Evolutionary conservation across 2,888 invertebrate species (phyloP), one percentile per base, ranked within the genome.

Genomic region (Pharmacophagus antenor): DNA sequence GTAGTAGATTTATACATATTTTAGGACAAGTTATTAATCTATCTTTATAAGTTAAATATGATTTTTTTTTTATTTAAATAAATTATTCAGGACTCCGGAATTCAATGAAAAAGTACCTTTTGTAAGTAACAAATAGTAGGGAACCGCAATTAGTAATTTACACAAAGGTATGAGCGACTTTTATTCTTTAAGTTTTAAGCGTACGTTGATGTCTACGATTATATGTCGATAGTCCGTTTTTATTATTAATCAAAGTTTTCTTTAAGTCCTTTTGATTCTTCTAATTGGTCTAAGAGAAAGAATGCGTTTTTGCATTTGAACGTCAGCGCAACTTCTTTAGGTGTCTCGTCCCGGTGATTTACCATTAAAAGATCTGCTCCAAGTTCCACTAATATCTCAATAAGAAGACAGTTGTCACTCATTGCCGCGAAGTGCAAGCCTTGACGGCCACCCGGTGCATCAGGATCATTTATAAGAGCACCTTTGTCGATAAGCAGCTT

Each of bases 391-490:
- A 92, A 76, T 42, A 83, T 68, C 5, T 64, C 60, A 18, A 88
- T 85, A 1, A 92, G 76, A 2, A 65, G 67, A 44, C 76, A 73
- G 63, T 91, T 89, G 63, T 90, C 83, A 61, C 84, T 84, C 80
- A 92, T 87, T 2, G 92, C 92, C 15, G 89, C 91, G 62, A 89
- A 86, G 69, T 92, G 92, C 42, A 92, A 70, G 0, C 88, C 83
- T 66, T 91, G 91, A 15, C 91, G 80, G 10, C 84, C 79, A 0
- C 87, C 88, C 1, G 86, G 83, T 0, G 80, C 82, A 1, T 77
- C 70, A 1, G 77, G 74, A 58, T 85, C 85, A 55, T 90, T 82
- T 4, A 88, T 70, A 37, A 72, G 20, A 7, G 81, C 85, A 15
- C 87, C 91, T 42, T 85, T 77, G 0, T 72, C 61, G 1, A 88